Evolutionary conservation across 2,113 vertebrate genomes (phyloP).

Genomic region (Epinephelus fuscoguttatus): DNA sequence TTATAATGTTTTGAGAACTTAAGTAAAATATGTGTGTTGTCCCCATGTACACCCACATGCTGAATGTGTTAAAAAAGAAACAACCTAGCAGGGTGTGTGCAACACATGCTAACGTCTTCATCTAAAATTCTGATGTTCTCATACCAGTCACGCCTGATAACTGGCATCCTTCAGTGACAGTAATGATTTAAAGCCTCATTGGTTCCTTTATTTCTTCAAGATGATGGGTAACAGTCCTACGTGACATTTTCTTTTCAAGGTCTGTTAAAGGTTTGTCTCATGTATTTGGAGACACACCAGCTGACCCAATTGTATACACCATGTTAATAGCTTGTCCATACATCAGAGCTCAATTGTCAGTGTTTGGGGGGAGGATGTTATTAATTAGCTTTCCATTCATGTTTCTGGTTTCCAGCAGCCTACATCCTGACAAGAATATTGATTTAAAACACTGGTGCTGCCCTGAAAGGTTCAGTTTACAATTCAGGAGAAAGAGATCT

Average conservation of each 20-base stretch:
- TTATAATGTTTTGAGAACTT: constrained; percentile 41
- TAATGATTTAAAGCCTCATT: constrained; percentile 3
- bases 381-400: background rate
- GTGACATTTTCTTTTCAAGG: background rate
- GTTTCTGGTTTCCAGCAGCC: background rate
- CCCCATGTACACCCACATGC: constrained; percentile 45
- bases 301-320: background rate
- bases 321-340: constrained; percentile 11
- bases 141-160: background rate
- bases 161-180: constrained; percentile 1
- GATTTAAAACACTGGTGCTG: background rate
- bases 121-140: constrained; percentile 15
- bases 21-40: constrained; percentile 41
- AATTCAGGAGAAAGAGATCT: no score
- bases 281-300: background rate
- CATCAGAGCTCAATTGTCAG: background rate
- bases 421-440: background rate
- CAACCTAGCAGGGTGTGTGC: background rate
- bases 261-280: background rate
- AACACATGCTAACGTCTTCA: constrained; percentile 35
- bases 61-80: constrained; percentile 18
- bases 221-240: background rate
- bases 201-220: background rate
- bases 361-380: background rate
- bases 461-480: background rate